Evolutionary conservation across 2,888 invertebrate genomes (phyloP).

Genomic region (Plagodis dolabraria): DNA sequence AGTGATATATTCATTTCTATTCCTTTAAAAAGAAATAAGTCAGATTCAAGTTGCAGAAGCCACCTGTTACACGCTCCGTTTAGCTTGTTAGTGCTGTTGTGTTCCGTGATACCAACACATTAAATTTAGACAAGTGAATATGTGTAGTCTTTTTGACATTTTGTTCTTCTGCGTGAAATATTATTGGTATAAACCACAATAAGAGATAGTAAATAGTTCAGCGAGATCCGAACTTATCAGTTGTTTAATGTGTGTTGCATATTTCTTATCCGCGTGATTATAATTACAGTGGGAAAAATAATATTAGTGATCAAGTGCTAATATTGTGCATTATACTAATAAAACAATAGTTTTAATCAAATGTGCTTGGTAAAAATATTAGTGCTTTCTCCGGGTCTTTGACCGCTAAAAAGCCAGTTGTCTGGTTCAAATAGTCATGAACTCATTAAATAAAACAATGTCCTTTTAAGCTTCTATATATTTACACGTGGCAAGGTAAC

Average conservation of each 20-base stretch:
- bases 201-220: too few species aligned
- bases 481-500: too few species aligned
- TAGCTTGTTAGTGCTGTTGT: neutral
- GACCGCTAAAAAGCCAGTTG: conserved; percentile 5
- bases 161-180: neutral
- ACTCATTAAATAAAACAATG: too few species aligned
- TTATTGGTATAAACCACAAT: neutral
- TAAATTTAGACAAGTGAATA: neutral
- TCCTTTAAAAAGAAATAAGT: neutral
- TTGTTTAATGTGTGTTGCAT: too few species aligned
- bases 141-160: neutral
- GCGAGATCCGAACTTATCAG: too few species aligned
- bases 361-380: too few species aligned
- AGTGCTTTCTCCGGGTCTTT: conserved; percentile 1
- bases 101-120: neutral
- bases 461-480: too few species aligned
- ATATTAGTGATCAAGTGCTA: too few species aligned
- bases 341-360: too few species aligned
- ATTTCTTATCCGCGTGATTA: too few species aligned
- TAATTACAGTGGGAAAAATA: too few species aligned
- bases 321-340: too few species aligned
- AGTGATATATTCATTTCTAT: neutral
- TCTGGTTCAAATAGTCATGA: neutral
- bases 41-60: neutral
- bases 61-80: conserved; percentile 17